phyloP scores from a whole-genome alignment of 2,888 invertebrate genomes.

The Acronicta leporina region DNA sequence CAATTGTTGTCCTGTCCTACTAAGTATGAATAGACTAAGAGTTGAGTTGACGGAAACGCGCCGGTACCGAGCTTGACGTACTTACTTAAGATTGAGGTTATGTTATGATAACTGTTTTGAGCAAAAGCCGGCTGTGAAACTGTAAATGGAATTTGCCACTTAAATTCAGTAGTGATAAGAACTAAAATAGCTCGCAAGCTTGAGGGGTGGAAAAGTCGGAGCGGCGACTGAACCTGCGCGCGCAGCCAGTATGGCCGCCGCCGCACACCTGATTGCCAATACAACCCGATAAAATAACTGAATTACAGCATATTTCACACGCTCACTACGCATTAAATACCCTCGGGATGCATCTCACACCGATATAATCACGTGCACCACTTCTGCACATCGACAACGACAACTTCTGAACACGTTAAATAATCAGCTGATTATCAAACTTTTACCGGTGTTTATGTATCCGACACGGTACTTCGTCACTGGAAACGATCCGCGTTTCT shows the following conservation, averaged over 20 bases:
- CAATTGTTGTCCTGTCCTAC: constrained; percentile 72
- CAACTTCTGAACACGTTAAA: constrained; percentile 71
- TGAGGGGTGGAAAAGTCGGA: constrained; percentile 69
- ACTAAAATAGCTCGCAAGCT: constrained; percentile 74
- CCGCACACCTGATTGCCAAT: constrained; percentile 85
- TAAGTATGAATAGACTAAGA: constrained; percentile 56
- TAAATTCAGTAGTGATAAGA: constrained; percentile 74
- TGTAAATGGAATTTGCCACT: constrained; percentile 69
- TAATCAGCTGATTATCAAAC: constrained; percentile 88
- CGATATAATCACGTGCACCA: constrained; percentile 64
- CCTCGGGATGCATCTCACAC: constrained; percentile 61
- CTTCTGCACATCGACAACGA: constrained; percentile 65
- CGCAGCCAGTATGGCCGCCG: constrained; percentile 87
- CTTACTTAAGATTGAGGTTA: constrained; percentile 85
- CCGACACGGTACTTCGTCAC: constrained; percentile 72
- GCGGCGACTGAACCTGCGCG: constrained; percentile 81
- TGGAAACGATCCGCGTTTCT: constrained; percentile 70
- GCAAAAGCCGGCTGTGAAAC: constrained; percentile 76
- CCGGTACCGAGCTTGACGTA: constrained; percentile 80
- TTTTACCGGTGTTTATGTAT: constrained; percentile 84
- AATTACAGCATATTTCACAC: constrained; percentile 75
- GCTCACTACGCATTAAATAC: constrained; percentile 60
- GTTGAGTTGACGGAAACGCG: constrained; percentile 68
- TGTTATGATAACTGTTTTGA: constrained; percentile 86
- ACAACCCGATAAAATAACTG: constrained; percentile 79